These are phyloP conservation scores for Pogona vitticeps DNA, from an alignment of 2,113 vertebrate genomes.

Conservation along the genomic window DNA sequence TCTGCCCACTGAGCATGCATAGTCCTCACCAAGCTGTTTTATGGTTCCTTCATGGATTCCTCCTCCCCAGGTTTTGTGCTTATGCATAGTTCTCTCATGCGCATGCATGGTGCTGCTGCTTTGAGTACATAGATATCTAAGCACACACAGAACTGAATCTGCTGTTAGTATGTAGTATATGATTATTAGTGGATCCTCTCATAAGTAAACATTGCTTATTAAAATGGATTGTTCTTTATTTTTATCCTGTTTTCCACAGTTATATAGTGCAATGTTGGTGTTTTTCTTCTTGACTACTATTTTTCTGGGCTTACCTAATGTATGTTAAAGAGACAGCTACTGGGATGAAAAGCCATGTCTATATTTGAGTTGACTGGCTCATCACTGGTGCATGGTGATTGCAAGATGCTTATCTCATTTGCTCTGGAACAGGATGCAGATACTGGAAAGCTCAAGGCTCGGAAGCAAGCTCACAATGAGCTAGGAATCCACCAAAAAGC, in stretches of 20 bases:
- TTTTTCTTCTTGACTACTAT: background rate
- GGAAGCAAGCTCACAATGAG: background rate
- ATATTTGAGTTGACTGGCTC: background rate
- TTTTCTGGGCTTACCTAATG: conserved; percentile 14
- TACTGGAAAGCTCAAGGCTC: background rate
- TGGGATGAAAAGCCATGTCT: conserved; percentile 5
- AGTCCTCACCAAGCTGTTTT: background rate
- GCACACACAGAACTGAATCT: background rate
- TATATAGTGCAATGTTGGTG: background rate
- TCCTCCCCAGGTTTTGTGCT: no score
- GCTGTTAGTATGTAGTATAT: background rate
- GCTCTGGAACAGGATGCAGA: background rate
- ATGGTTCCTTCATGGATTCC: background rate
- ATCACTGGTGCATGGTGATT: background rate
- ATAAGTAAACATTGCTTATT: background rate
- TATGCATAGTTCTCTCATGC: background rate
- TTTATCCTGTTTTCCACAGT: background rate
- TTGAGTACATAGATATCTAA: background rate
- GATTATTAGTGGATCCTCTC: background rate
- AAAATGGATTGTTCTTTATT: background rate
- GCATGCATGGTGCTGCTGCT: background rate
- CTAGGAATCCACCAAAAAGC: background rate
- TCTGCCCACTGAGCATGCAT: background rate
- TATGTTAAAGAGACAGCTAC: background rate
- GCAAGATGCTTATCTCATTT: conserved; percentile 16